Conservation (phyloP, 2,888 invertebrate genomes). For the Monochamus alternatus region DNA sequence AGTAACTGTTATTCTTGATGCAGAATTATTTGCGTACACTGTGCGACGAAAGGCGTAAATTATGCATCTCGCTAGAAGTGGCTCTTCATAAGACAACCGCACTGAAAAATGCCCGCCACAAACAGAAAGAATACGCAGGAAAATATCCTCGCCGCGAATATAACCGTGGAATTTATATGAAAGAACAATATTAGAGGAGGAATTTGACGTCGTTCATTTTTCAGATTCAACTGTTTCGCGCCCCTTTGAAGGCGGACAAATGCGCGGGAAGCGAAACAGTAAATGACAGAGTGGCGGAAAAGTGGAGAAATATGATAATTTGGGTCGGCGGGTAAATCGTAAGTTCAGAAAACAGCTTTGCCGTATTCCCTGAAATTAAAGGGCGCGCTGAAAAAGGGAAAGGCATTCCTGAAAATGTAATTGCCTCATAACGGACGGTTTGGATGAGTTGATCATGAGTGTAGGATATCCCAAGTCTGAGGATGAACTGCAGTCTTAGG, state of each 20-base stretch:
- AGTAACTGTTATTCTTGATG: no score
- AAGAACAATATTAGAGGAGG: conserved; percentile 15
- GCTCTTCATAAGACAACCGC: no score
- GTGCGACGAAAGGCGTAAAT: no score
- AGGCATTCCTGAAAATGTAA: not conserved
- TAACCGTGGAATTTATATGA: conserved; percentile 13
- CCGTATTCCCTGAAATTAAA: not conserved
- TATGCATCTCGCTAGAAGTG: no score
- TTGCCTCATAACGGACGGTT: not conserved
- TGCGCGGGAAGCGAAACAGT: not conserved
- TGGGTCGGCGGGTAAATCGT: not conserved
- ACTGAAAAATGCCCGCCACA: no score
- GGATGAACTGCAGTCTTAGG: no score
- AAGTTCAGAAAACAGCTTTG: conserved; percentile 6
- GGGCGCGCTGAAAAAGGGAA: not conserved
- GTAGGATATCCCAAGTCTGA: no score
- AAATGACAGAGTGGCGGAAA: conserved; percentile 9
- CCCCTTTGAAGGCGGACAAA: not conserved
- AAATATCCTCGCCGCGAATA: conserved; percentile 4
- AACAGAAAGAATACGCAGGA: no score
- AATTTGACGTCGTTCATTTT: conserved; percentile 17
- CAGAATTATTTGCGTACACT: no score
- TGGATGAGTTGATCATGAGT: no score
- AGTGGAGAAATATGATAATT: conserved; percentile 1
- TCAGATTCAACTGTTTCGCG: conserved; percentile 4